These are phyloP conservation scores for Hyperopisus bebe DNA, from an alignment of 2,113 vertebrate genomes.

Conservation along the genomic window DNA sequence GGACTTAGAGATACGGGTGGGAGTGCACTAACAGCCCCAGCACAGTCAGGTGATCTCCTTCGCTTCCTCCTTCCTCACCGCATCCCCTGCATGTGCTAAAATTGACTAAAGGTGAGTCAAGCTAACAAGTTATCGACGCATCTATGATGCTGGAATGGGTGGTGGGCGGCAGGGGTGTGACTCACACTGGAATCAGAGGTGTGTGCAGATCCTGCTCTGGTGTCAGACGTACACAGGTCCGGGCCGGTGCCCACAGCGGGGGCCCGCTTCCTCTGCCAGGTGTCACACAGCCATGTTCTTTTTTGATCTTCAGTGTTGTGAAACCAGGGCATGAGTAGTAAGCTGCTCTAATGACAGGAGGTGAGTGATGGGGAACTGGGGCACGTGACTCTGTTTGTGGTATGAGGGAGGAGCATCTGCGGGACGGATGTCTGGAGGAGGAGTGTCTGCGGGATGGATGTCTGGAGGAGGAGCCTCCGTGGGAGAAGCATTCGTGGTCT, in stretches of 20 bases:
- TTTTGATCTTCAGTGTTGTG: background rate
- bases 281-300: background rate
- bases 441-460: background rate
- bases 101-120: conserved; percentile 47
- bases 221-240: background rate
- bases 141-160: conserved; percentile 37
- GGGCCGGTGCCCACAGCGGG: background rate
- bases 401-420: background rate
- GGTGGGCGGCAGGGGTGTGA: conserved; percentile 27
- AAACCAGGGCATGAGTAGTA: background rate
- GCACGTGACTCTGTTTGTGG: background rate
- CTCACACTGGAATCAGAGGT: background rate
- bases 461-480: background rate
- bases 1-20: background rate
- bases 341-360: background rate
- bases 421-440: background rate
- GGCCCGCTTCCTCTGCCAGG: background rate
- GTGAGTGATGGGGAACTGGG: background rate
- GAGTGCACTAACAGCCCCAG: background rate
- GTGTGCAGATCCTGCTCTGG: background rate
- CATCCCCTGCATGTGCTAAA: conserved; percentile 17
- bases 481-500: background rate
- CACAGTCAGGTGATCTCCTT: background rate
- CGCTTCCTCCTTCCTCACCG: conserved; percentile 22
- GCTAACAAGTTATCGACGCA: conserved; percentile 49